phyloP scores from a whole-genome alignment of 92 coral and sea anemone species.

The Porites evermanni region DNA sequence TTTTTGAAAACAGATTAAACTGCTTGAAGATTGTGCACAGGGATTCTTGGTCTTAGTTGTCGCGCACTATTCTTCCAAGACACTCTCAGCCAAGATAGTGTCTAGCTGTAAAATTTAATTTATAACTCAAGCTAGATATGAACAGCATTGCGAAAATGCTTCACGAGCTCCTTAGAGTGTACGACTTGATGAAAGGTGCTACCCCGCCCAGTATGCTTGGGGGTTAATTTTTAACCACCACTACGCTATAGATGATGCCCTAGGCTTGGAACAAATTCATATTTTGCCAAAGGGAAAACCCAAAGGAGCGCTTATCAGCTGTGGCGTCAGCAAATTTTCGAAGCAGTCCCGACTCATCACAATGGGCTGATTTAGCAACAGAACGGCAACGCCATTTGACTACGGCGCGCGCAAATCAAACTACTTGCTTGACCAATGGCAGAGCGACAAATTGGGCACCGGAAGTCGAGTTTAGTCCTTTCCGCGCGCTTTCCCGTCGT shows the following conservation, averaged over 20 bases:
- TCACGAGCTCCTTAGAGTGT: constrained; percentile 63
- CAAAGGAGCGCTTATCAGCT: constrained; percentile 53
- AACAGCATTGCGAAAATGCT: constrained; percentile 60
- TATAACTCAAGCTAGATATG: constrained; percentile 51
- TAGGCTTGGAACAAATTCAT: constrained; percentile 22
- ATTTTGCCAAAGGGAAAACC: constrained; percentile 47
- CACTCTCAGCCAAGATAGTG: constrained; percentile 1
- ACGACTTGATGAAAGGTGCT: constrained; percentile 52
- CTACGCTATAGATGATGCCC: not conserved
- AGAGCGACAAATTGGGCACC: no score
- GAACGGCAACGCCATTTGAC: no score
- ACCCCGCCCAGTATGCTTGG: constrained; percentile 50
- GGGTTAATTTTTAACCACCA: constrained; percentile 64
- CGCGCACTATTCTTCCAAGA: constrained; percentile 51
- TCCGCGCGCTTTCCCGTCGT: no score
- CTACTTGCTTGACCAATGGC: no score
- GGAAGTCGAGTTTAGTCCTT: no score
- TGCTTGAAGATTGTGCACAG: constrained; percentile 51
- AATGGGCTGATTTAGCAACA: not conserved
- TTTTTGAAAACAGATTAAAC: constrained; percentile 61
- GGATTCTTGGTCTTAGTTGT: constrained; percentile 64
- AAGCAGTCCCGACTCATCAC: constrained; percentile 49
- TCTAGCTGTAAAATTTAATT: constrained; percentile 70
- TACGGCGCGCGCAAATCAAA: no score
- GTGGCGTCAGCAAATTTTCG: constrained; percentile 63